These are phyloP conservation scores for Phoeniculus purpureus DNA, from an alignment of 2,797 vertebrate genomes.

Conservation along the genomic window DNA sequence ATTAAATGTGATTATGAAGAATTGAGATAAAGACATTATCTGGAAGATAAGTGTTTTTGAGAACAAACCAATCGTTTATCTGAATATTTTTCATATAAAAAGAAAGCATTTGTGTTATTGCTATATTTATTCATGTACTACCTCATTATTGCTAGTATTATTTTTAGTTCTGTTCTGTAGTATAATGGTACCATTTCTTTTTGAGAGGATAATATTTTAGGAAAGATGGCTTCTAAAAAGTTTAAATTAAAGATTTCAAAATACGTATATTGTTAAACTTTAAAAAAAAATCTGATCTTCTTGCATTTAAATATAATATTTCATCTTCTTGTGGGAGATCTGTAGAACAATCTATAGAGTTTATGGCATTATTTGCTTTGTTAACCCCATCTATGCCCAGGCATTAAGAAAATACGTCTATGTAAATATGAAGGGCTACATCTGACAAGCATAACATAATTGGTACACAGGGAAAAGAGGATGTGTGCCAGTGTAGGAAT, in stretches of 20 bases:
- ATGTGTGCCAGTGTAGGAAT: background rate
- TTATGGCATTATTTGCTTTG: background rate
- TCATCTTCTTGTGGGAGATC: background rate
- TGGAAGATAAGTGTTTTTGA: background rate
- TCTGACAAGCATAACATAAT: background rate
- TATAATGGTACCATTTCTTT: background rate
- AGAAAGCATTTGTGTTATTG: background rate
- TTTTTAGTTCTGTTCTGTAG: background rate
- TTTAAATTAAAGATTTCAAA: background rate
- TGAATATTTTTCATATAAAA: background rate
- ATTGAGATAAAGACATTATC: conserved; percentile 44
- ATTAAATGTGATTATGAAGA: conserved; percentile 61
- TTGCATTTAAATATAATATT: background rate
- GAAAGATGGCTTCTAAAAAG: background rate
- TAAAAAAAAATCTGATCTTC: background rate
- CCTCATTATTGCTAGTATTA: background rate
- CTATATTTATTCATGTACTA: background rate
- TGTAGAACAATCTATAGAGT: background rate
- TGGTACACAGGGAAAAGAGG: background rate
- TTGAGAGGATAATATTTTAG: background rate
- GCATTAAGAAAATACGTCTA: background rate
- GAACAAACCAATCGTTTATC: conserved; percentile 15
- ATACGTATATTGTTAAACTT: background rate
- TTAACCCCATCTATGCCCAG: background rate
- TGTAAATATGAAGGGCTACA: background rate